Evolutionary conservation across 1,140 invertebrate genomes (phyloP), one percentile per base, ranked within the genome.

Genomic region (Achroia grisella): DNA sequence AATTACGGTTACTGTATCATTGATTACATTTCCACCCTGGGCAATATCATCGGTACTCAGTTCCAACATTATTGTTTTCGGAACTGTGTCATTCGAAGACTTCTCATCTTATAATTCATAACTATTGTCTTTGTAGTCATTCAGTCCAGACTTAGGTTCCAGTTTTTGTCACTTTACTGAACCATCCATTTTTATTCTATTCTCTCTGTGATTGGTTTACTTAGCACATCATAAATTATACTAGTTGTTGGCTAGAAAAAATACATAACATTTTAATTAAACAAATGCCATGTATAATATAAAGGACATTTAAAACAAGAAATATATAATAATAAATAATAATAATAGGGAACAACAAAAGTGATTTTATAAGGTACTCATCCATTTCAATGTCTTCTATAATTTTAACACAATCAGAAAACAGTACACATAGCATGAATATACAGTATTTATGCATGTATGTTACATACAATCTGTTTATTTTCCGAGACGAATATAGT

Each of bases 21-120:
- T 81, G 77, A 80, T 81, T 84, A 84, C 80, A 81, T 81, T 81
- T 80, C 80, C 74, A 80, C 77, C 80, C 64, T 64, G 66, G 57
- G 54, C 44, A 65, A 56, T 67, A 72, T 63, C 62, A 76, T 77
- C 69, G 62, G 60, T 65, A 58, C 44, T 61, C 50, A 60, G 57
- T 61, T 51, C 55, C 67, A 77, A 79, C 71, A 76, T 71, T 70
- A 72, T 65, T 72, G 71, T 70, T 69, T 56, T 51, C 29, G 35
- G 35, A 37, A 37, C 35, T 47, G 52, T 49, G 54, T 48, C 36
- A 51, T 56, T 49, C 6, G 17, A 54, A 56, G 42, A 51, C 33
- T 35, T 64, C 56, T 56, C 55, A 66, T 69, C 62, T 50, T 63
- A 55, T 56, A 30, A 59, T 52, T 62, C 62, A 49, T 44, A 48